Evolutionary conservation across 2,797 vertebrate species (phyloP), one percentile per base, ranked within the genome.

Genomic region (Lophotriccus pileatus): DNA sequence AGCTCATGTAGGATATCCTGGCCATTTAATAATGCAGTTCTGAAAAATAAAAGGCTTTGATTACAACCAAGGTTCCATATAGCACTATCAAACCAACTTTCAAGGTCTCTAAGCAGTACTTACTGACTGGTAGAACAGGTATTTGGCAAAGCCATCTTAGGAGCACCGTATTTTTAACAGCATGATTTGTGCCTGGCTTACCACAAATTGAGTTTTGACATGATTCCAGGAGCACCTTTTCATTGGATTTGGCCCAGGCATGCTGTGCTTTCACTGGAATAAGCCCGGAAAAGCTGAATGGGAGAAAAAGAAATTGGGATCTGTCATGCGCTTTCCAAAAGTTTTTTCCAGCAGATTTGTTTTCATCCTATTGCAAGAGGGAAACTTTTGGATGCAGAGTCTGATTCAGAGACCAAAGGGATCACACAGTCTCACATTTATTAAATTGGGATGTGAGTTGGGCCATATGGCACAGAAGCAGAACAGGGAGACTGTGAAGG

Each of bases 381-480:
- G 83, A 82, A 96, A 91, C 56, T 91, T 91, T 39, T 76, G 83
- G 83, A 80, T 76, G 74, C 84, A 67, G 58, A 75, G 41, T 41
- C 28, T 69, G 66, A 92, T 87, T 89, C 47, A n/a, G 60, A 88
- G 73, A 86, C 91, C 81, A 79, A 93, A 80, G 60, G 68, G 70
- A 74, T 84, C 30, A 7, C 49, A 43, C 6, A 82, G 70, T 69
- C 82, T 86, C 15, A 10, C 70, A 53, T 93, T 94, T 94, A 94
- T 89, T 94, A 94, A 91, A 79, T 58, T 88, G 87, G 1, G 12
- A 44, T 64, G 49, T 52, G 87, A 86, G 60, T 80, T 87, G 68
- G 75, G 80, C 90, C 93, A 86, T 94, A 88, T 90, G 94, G 94
- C 89, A 90, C 15, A 90, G 75, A 82, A 96, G 27, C 43, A n/a